Evolutionary conservation across 2,113 vertebrate species (phyloP).

Genomic region (Thymallus thymallus): DNA sequence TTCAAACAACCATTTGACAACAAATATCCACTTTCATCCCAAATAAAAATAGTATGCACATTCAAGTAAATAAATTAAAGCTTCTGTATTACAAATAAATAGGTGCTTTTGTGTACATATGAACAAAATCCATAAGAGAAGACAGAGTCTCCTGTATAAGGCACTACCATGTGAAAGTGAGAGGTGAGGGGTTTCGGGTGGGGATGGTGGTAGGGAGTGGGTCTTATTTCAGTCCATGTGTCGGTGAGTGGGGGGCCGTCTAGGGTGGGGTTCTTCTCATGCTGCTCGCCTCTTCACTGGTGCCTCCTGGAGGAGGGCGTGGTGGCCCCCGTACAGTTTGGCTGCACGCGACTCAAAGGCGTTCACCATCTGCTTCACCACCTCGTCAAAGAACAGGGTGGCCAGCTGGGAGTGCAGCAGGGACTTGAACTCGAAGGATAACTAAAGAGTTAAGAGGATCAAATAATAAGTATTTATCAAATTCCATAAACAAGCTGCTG

Average conservation of each 20-base stretch:
- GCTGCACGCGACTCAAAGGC: conserved; percentile 74
- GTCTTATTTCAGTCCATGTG: neutral
- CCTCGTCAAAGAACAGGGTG: conserved; percentile 74
- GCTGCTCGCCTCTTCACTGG: conserved; percentile 21
- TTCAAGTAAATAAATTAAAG: conserved; percentile 40
- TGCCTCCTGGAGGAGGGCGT: neutral
- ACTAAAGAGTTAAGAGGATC: conserved; percentile 49
- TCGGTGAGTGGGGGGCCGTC: neutral
- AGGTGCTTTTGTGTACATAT: neutral
- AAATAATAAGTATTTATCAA: neutral
- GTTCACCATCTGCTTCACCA: conserved; percentile 77
- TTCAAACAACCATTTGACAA: conserved; percentile 15
- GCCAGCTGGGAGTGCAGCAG: conserved; percentile 76
- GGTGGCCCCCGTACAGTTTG: conserved; percentile 50
- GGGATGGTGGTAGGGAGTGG: conserved; percentile 3
- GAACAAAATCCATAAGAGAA: conserved; percentile 18
- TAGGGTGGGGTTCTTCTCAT: conserved; percentile 11
- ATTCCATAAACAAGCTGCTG: neutral
- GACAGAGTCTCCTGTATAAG: conserved; percentile 12
- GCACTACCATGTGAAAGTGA: neutral
- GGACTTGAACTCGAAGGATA: conserved; percentile 80
- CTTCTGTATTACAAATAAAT: conserved; percentile 52
- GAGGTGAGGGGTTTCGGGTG: neutral
- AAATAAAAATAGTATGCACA: conserved; percentile 41
- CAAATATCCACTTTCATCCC: conserved; percentile 21